Percentiles rank a stretch among this genome's conserved stretches.
phyloP scores from a whole-genome alignment of 2,888 invertebrate species.

The Parelbella ahira region DNA sequence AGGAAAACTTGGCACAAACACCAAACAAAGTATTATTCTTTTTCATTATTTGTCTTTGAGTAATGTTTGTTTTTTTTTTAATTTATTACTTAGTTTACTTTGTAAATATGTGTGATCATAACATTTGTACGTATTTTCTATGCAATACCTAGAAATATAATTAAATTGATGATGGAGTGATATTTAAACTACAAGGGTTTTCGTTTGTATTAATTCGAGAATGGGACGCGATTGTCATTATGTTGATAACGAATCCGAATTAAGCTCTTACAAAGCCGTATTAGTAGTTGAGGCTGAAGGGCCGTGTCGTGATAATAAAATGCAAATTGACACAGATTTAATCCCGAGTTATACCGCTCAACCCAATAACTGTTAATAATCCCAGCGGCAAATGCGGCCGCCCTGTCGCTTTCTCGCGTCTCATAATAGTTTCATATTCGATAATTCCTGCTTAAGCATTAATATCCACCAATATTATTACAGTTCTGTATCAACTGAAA shows the following conservation, averaged over 20 bases:
- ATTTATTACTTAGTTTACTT: too few relatives aligned
- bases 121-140: too few relatives aligned
- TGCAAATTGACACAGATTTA: constrained; percentile 75
- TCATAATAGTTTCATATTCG: constrained; percentile 23
- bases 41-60: too few relatives aligned
- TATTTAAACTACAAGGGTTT: constrained; percentile 27
- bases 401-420: constrained; percentile 14
- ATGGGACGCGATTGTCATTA: constrained; percentile 19
- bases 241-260: constrained; percentile 45
- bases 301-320: constrained; percentile 69
- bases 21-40: too few relatives aligned
- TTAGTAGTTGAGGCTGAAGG: constrained; percentile 64
- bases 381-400: constrained; percentile 32
- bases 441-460: constrained; percentile 11
- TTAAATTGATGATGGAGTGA: too few relatives aligned
- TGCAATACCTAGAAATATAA: too few relatives aligned
- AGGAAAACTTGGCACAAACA: too few relatives aligned
- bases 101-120: too few relatives aligned
- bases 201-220: constrained; percentile 27
- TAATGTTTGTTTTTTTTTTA: too few relatives aligned
- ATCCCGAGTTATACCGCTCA: constrained; percentile 67
- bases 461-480: constrained; percentile 7
- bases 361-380: constrained; percentile 71
- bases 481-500: not conserved
- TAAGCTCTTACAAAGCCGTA: constrained; percentile 56